Evolutionary conservation across 2,113 vertebrate species (phyloP).

Genomic region (Proteles cristata): DNA sequence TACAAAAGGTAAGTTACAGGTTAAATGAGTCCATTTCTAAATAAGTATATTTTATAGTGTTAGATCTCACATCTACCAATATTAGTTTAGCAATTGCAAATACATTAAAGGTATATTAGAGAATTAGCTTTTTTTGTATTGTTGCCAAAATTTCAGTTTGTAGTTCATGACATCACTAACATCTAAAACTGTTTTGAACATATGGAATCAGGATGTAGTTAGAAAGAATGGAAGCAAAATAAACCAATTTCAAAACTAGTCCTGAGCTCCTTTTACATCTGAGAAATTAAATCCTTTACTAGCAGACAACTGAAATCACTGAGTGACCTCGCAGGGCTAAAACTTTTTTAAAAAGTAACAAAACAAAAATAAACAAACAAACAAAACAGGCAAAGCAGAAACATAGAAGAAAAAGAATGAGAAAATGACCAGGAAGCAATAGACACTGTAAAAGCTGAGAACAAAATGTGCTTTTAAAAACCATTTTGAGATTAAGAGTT

Average conservation of each 20-base stretch:
- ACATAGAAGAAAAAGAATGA: not conserved
- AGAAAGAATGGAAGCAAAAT: slow-evolving; percentile 65
- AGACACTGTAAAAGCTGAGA: not conserved
- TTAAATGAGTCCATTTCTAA: slow-evolving; percentile 51
- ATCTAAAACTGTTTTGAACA: slow-evolving; percentile 39
- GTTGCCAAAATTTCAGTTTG: slow-evolving; percentile 68
- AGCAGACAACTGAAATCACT: slow-evolving; percentile 47
- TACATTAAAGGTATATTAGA: slow-evolving; percentile 54
- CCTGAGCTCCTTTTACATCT: slow-evolving; percentile 33
- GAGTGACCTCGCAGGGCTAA: slow-evolving; percentile 19
- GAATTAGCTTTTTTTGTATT: slow-evolving; percentile 65
- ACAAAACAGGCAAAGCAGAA: not conserved
- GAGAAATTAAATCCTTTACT: slow-evolving; percentile 52
- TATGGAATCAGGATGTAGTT: slow-evolving; percentile 54
- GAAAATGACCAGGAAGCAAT: not conserved
- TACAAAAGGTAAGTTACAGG: slow-evolving; percentile 45
- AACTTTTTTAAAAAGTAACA: slow-evolving; percentile 2
- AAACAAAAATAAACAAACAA: too few relatives aligned
- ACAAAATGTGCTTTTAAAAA: not conserved
- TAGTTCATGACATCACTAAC: slow-evolving; percentile 70
- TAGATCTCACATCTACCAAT: slow-evolving; percentile 55
- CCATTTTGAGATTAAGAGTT: slow-evolving; percentile 21
- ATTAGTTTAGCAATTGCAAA: slow-evolving; percentile 64
- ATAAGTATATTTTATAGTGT: slow-evolving; percentile 62
- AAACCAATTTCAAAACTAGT: slow-evolving; percentile 49